Percentiles rank a stretch among this genome's conserved stretches.
These are phyloP conservation scores for Nasonia oneida DNA, from an alignment of 2,888 invertebrate species.

Conservation along the genomic window DNA sequence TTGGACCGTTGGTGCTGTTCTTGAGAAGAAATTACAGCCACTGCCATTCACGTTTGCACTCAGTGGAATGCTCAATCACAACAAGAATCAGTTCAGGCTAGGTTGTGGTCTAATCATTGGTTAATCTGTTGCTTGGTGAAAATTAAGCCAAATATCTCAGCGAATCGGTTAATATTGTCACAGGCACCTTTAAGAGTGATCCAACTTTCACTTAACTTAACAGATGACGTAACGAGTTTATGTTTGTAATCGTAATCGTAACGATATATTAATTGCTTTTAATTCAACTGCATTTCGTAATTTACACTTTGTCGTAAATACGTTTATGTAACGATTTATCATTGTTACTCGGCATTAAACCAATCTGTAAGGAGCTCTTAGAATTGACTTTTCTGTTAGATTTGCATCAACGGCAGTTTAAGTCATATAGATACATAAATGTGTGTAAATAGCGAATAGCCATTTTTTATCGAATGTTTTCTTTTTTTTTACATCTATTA, in stretches of 20 bases:
- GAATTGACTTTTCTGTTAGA: conserved; percentile 36
- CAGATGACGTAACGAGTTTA: conserved; percentile 42
- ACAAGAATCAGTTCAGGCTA: conserved; percentile 94
- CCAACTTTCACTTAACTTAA: conserved; percentile 38
- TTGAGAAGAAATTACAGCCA: conserved; percentile 96
- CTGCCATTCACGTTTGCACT: conserved; percentile 96
- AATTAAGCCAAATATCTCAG: conserved; percentile 25
- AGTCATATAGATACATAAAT: conserved; percentile 45
- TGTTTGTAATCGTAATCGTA: conserved; percentile 45
- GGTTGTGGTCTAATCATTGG: conserved; percentile 97
- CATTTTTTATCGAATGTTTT: conserved; percentile 25
- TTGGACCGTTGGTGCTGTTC: conserved; percentile 94
- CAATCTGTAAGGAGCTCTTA: conserved; percentile 8
- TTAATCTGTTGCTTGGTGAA: conserved; percentile 78
- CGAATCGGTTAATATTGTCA: conserved; percentile 36
- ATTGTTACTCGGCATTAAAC: conserved; percentile 12
- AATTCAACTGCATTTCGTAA: conserved; percentile 51
- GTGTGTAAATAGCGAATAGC: conserved; percentile 53
- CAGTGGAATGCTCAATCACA: conserved; percentile 95
- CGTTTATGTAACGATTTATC: conserved; percentile 26
- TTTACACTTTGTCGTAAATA: conserved; percentile 41
- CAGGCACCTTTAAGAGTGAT: conserved; percentile 40
- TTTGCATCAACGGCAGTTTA: conserved; percentile 28
- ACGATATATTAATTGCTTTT: conserved; percentile 43
- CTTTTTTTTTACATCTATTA: conserved; percentile 33